Base-by-base conservation (phyloP, 2,888 invertebrate species). In the Carcina quercana region DNA sequence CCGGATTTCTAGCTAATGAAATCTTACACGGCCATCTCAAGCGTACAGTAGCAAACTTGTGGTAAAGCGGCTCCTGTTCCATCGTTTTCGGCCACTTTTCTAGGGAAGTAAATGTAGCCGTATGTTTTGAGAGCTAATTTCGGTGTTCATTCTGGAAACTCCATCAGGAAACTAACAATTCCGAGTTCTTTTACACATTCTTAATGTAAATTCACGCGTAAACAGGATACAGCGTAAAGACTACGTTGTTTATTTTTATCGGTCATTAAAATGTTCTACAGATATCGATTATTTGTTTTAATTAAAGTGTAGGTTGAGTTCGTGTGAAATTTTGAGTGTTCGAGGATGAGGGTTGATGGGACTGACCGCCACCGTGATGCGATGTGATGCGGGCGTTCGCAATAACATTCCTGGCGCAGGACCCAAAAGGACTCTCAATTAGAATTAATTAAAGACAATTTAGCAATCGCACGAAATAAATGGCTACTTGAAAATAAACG, bases 371-470 rank as follows among this genome's bases (percentile, higher is more conserved):
- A 53, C 51, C n/a, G n/a, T n/a, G n/a, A n/a, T n/a, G n/a, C 38
- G 39, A 20, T 12, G 35, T 13, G 26, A 82, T 82, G 80, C 82
- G 82, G 82, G 82, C 71, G 65, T 66, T 69, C 51, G 75, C 78
- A 72, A 69, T 69, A 69, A 66, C 58, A 65, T 65, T 67, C 59
- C 63, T 66, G 51, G 73, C 72, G 59, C 75, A 76, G 57, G 50
- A 62, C 63, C 55, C 49, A 41, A 56, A 67, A 72, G 67, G 68
- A 71, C 78, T 55, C 76, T 79, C 71, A 82, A 83, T 82, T 80
- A 78, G 64, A 72, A 76, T 78, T 78, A 79, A 83, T 83, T 80
- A 80, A 72, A 76, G 78, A 79, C 76, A 82, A 82, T 82, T 82
- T 76, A 79, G 79, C 78, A 71, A 79, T 65, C 70, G 64, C 67